A percentile compares a stretch with the other conserved stretches of the same genome.
These are phyloP conservation scores for Solea senegalensis DNA, from an alignment of 2,113 vertebrate genomes.

Conservation along the genomic window DNA sequence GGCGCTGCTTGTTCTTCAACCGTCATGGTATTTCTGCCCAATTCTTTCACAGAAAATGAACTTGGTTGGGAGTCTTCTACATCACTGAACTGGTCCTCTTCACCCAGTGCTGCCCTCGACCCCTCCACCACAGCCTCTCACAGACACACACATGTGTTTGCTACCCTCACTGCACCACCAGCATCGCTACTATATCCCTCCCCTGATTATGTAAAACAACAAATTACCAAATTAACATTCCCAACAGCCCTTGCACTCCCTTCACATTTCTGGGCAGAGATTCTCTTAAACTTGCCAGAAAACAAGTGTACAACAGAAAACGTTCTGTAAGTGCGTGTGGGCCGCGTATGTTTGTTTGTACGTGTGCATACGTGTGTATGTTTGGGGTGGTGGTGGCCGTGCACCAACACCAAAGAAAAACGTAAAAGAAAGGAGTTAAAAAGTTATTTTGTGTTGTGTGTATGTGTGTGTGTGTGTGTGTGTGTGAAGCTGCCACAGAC, in stretches of 20 bases:
- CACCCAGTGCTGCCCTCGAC: constrained; percentile 55
- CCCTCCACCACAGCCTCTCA: constrained; percentile 31
- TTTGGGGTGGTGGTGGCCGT: constrained; percentile 7
- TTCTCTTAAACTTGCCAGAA: constrained; percentile 56
- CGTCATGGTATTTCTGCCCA: constrained; percentile 82
- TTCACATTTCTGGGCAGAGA: constrained; percentile 63
- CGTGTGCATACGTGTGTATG: neutral
- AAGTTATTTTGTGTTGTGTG: constrained; percentile 13
- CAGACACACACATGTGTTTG: constrained; percentile 40
- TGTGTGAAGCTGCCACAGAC: constrained; percentile 25
- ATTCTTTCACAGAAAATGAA: constrained; percentile 81
- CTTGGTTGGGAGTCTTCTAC: constrained; percentile 79
- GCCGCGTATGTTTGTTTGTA: constrained; percentile 15
- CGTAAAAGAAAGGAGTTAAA: constrained; percentile 3
- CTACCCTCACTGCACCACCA: constrained; percentile 30
- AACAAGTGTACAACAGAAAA: constrained; percentile 58
- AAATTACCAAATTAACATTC: constrained; percentile 83
- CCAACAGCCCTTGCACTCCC: constrained; percentile 60
- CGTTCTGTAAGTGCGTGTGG: constrained; percentile 27
- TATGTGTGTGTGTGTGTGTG: constrained; percentile 8
- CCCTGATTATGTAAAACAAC: constrained; percentile 73
- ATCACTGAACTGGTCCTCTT: constrained; percentile 72
- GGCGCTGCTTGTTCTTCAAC: constrained; percentile 72
- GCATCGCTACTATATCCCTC: constrained; percentile 24
- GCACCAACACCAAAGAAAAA: constrained; percentile 10